Base-by-base conservation (phyloP, 2,113 vertebrate genomes). In the Empidonax traillii region DNA sequence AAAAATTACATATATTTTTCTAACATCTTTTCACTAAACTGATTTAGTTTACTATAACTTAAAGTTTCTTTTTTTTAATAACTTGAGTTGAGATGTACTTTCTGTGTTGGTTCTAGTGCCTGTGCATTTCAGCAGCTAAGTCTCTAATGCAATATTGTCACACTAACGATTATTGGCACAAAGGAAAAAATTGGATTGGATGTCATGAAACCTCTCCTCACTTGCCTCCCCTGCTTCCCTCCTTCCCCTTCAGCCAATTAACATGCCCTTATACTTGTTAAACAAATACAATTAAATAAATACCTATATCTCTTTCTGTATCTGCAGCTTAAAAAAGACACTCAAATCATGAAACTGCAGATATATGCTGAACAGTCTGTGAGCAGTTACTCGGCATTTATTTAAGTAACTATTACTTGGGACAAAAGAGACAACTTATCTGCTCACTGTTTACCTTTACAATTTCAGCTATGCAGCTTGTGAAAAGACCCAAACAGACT, bases 1-100 rank as follows among this genome's bases (percentile, higher is more conserved):
- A 90, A 93, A 94, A 83, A 81, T 88, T 83, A 27, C 8, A 15
- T 92, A 61, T 81, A 41, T 95, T 89, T 92, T 89, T 62, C 74
- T 72, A 85, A 63, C 66, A 95, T 58, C 28, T 91, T 82, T 88
- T 85, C 78, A 75, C 78, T 87, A 73, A 87, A 88, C 51, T 94
- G 78, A 92, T 87, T 91, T 61, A n/a, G 71, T 68, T 76, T 63
- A 55, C 22, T 61, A 21, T 66, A 83, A 58, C 10, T 86, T 28
- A 72, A 77, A 78, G 14, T 17, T 22, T 24, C 17, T 44, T 31
- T 49, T 69, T 61, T 61, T 28, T 15, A 87, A 31, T 77, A 89
- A 72, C 30, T 79, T 67, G 21, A 25, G 33, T 37, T 68, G 58
- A 44, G 10, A 53, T 62, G 43, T 58, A 39, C 18, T 83, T 79